Evolutionary conservation across 1,140 invertebrate species (phyloP).

Genomic region (Helicorthomorpha holstii): DNA sequence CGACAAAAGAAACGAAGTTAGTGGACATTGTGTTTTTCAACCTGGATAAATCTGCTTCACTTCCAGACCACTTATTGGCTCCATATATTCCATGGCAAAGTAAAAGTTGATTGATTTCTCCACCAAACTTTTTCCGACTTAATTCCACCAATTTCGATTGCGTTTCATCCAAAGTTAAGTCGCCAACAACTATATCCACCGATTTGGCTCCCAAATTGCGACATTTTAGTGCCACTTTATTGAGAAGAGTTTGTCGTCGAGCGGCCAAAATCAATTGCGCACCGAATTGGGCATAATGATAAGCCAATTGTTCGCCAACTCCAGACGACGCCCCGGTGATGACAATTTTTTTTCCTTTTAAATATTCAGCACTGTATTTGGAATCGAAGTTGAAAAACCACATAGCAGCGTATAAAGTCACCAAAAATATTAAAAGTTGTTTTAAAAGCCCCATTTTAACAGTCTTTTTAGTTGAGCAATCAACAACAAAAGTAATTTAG

Average conservation of each 20-base stretch:
- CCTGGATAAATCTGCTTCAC: background rate
- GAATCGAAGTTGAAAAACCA: too few species aligned
- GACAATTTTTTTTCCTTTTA: conserved; percentile 71
- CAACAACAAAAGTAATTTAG: too few species aligned
- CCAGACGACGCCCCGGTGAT: conserved; percentile 79
- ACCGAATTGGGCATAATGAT: conserved; percentile 47
- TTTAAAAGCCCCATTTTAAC: too few species aligned
- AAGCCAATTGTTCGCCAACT: conserved; percentile 61
- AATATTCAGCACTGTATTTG: too few species aligned
- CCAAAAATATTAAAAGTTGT: too few species aligned
- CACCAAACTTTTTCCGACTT: background rate
- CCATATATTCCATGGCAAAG: background rate
- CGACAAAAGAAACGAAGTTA: background rate
- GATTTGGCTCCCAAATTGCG: background rate
- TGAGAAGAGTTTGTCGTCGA: conserved; percentile 45
- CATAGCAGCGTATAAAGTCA: too few species aligned
- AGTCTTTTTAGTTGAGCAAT: too few species aligned
- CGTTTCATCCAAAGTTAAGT: background rate
- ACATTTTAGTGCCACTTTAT: conserved; percentile 27
- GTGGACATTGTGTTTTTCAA: background rate
- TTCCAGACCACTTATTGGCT: background rate
- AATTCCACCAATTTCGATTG: background rate
- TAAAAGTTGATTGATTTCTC: background rate
- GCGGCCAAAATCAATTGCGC: conserved; percentile 60
- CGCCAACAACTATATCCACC: background rate